phyloP scores from a whole-genome alignment of 2,113 vertebrate genomes.

The Odobenus rosmarus region DNA sequence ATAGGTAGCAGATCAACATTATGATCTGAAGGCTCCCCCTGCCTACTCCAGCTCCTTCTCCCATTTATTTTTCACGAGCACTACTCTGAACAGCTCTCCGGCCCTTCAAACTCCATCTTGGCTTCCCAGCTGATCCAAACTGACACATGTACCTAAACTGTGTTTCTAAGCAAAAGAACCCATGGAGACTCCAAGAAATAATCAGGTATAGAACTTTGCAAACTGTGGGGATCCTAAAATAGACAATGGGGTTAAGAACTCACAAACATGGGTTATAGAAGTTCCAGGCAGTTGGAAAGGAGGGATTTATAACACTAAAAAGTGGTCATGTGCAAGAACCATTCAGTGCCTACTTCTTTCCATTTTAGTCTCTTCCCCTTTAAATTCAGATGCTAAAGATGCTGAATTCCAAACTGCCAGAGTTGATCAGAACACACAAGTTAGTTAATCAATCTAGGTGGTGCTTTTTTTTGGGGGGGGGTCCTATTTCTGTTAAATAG shows the following conservation, averaged over 20 bases:
- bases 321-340: background rate
- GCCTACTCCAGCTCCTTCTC: background rate
- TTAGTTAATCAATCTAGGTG: background rate
- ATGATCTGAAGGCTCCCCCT: background rate
- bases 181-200: background rate
- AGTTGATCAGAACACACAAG: background rate
- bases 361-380: background rate
- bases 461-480: background rate
- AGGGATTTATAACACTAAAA: background rate
- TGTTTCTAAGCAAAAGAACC: slow-evolving; percentile 6
- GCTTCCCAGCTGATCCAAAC: slow-evolving; percentile 1
- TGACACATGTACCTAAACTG: background rate
- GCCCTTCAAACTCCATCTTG: background rate
- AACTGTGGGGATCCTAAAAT: background rate
- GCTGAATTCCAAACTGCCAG: slow-evolving; percentile 25
- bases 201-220: background rate
- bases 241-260: background rate
- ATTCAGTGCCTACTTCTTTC: background rate
- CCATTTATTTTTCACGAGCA: background rate
- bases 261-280: background rate
- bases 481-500: slow-evolving; percentile 4
- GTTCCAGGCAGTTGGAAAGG: background rate
- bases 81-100: background rate
- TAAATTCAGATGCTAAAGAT: background rate
- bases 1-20: background rate